phyloP scores from a whole-genome alignment of 2,888 invertebrate species.

The Polyommatus icarus region DNA sequence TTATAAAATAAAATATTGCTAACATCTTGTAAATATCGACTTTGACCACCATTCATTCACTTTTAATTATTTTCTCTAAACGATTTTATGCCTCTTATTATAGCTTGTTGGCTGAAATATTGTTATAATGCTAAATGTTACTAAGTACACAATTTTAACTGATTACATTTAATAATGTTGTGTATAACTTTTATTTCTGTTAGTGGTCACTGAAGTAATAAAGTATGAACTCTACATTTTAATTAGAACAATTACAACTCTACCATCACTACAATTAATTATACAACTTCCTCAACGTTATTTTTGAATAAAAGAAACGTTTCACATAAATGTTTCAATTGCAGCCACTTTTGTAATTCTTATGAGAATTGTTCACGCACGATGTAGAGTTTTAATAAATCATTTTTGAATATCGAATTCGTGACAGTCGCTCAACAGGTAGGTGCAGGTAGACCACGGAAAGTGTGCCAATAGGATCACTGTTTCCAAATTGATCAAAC shows the following conservation, averaged over 20 bases:
- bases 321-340: slow-evolving; percentile 8
- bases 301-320: background rate
- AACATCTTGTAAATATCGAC: too few species aligned
- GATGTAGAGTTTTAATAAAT: slow-evolving; percentile 39
- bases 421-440: slow-evolving; percentile 41
- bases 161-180: background rate
- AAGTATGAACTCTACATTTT: background rate
- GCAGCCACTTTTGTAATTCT: background rate
- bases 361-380: slow-evolving; percentile 12
- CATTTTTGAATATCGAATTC: slow-evolving; percentile 35
- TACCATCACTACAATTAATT: slow-evolving; percentile 6
- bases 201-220: background rate
- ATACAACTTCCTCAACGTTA: background rate
- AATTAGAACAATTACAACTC: slow-evolving; percentile 1
- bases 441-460: slow-evolving; percentile 39
- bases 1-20: too few species aligned
- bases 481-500: slow-evolving; percentile 44
- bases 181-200: background rate
- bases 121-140: too few species aligned
- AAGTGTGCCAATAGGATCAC: slow-evolving; percentile 45
- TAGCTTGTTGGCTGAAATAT: too few species aligned
- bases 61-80: too few species aligned
- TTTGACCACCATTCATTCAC: too few species aligned
- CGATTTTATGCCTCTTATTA: too few species aligned
- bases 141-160: too few species aligned